Base-by-base conservation (phyloP, 1,140 invertebrate species). In the Gryllus bimaculatus region DNA sequence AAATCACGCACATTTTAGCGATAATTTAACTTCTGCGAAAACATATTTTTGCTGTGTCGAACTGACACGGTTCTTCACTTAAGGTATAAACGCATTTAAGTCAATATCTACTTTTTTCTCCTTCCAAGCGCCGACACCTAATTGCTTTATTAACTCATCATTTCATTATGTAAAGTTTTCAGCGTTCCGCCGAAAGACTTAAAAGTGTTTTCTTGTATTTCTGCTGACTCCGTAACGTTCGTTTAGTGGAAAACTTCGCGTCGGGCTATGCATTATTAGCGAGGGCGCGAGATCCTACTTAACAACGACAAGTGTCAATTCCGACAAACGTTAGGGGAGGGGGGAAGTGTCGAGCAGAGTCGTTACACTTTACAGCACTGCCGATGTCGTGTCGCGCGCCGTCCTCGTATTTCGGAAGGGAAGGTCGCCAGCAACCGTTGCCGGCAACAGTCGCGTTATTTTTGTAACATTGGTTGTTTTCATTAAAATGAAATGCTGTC, bases 181-280 rank as follows among this genome's bases (percentile, higher is more conserved):
- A 10, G 54, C 54, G 26, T 66, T 66, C 54, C 54, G 18, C 18
- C 54, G 10, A 18, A 66, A 66, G 54, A 66, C 54, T 66, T 66
- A 66, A 66, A 66, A 66, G 54, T 66, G 54, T 66, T 66, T 66
- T 66, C 54, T 66, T 66, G 54, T 66, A 66, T 66, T 66, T 66
- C 54, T 66, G 54, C 54, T 66, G 54, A 66, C 54, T 66, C 54
- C 18, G 54, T 66, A 66, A 66, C 7, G 54, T 66, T 66, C 10
- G 54, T 66, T 66, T 10, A 66, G 54, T 18, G 54, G 10, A 18
- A 18, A 18, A 66, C 10, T 66, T 66, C 54, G 54, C 10, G 10
- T 13, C 54, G 54, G 10, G 54, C 54, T 10, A 66, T 66, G 54
- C 18, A 66, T 66, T 66, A 66, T 66, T 66, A 10, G 54, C 10